phyloP scores from a whole-genome alignment of 2,797 vertebrate genomes.

The Lacerta agilis region DNA sequence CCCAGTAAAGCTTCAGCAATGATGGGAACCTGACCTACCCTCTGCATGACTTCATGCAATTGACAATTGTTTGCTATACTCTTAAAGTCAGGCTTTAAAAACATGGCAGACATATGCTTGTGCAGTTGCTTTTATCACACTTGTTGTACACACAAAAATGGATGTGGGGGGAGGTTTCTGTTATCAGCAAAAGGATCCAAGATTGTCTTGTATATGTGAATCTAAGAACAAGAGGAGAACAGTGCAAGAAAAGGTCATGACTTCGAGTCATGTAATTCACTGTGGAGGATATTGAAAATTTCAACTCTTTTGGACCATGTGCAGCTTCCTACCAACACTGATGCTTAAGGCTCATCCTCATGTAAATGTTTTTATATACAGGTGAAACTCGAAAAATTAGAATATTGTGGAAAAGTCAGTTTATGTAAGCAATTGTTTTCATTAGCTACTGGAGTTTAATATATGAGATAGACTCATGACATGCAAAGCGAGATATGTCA shows the following conservation, averaged over 20 bases:
- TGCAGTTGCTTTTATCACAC: neutral
- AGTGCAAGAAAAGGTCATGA: neutral
- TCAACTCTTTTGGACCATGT: neutral
- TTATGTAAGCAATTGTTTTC: too few relatives aligned
- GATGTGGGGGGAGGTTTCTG: neutral
- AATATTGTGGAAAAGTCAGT: too few relatives aligned
- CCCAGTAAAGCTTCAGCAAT: neutral
- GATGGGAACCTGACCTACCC: neutral
- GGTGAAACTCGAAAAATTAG: too few relatives aligned
- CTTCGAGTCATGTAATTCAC: neutral
- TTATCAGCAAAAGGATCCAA: neutral
- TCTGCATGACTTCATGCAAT: neutral
- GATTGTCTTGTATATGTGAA: neutral
- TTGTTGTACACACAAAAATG: neutral
- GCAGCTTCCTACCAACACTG: neutral
- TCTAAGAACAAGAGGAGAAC: neutral
- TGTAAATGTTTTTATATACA: neutral
- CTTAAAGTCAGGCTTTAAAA: neutral
- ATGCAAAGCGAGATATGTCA: too few relatives aligned
- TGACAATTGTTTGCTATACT: neutral
- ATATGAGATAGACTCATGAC: too few relatives aligned
- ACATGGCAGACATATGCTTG: neutral
- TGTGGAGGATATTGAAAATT: neutral
- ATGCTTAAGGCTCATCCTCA: neutral
- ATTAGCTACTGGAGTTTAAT: too few relatives aligned